A percentile compares a stretch with the other conserved stretches of the same genome.
Conservation (phyloP, 2,797 vertebrate genomes). For the Odontamblyopus lacepedii region DNA sequence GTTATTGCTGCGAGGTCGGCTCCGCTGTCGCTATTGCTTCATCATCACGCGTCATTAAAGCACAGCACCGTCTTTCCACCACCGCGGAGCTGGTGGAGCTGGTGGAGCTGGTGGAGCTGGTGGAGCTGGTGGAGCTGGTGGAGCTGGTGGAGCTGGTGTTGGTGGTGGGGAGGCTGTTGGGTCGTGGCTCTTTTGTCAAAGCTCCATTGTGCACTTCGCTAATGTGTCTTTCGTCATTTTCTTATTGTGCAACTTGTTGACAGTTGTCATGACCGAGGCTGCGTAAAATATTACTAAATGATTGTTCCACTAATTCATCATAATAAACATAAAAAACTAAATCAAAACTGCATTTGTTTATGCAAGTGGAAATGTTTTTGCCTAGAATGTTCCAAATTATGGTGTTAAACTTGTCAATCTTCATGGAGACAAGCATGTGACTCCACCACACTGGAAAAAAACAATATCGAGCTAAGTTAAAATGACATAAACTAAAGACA, state of each 20-base stretch:
- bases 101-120: conserved; percentile 2
- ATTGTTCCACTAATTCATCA: no score
- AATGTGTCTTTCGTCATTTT: not conserved
- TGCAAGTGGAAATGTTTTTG: no score
- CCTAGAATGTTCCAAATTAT: no score
- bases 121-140: conserved; percentile 12
- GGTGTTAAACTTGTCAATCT: no score
- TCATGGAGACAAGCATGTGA: no score
- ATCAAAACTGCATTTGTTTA: no score
- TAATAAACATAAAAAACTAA: no score
- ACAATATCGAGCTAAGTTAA: no score
- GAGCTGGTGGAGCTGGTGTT: not conserved
- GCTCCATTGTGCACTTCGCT: not conserved
- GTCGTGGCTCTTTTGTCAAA: not conserved
- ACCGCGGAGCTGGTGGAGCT: conserved; percentile 11
- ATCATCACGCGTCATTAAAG: conserved; percentile 6
- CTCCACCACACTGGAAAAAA: no score
- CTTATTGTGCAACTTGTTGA: conserved; percentile 15
- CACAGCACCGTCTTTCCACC: conserved; percentile 14
- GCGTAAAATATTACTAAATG: no score
- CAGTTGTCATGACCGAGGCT: not conserved
- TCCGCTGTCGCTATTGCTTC: conserved; percentile 42
- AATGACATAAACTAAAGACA: no score
- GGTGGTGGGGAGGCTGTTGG: conserved; percentile 6
- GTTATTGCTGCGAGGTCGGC: conserved; percentile 50